Evolutionary conservation across 2,113 vertebrate species (phyloP).

Genomic region (Ibidorhyncha struthersii): DNA sequence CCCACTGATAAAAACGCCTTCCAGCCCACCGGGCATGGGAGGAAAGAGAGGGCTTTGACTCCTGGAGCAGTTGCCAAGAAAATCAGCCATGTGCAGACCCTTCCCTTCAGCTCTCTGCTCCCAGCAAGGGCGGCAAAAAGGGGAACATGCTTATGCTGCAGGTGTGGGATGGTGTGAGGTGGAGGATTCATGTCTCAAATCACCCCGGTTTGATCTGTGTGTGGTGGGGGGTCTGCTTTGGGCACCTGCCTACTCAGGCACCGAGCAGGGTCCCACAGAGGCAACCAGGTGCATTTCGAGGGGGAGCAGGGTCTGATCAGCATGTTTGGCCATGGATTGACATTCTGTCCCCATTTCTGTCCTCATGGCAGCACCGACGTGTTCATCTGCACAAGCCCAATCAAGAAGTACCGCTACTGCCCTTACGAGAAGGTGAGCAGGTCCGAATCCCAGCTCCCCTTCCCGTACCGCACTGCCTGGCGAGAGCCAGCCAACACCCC

Average conservation of each 20-base stretch:
- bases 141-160: accelerated
- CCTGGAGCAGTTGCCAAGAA: background rate
- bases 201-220: background rate
- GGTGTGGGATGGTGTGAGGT: background rate
- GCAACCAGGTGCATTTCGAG: background rate
- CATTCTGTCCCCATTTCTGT: background rate
- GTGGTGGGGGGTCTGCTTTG: background rate
- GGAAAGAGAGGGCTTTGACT: background rate
- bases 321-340: background rate
- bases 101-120: background rate
- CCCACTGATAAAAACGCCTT: background rate
- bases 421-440: conserved; percentile 90
- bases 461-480: accelerated
- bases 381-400: conserved; percentile 96
- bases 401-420: conserved; percentile 89
- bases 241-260: background rate
- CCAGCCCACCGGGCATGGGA: background rate
- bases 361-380: conserved; percentile 87
- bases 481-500: background rate
- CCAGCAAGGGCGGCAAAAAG: background rate
- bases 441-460: background rate
- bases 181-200: background rate
- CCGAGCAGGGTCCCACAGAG: background rate
- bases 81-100: background rate
- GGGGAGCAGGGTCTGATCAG: background rate